These are phyloP conservation scores for Hanleya hanleyi DNA, from an alignment of 2,888 invertebrate genomes.

Conservation along the genomic window DNA sequence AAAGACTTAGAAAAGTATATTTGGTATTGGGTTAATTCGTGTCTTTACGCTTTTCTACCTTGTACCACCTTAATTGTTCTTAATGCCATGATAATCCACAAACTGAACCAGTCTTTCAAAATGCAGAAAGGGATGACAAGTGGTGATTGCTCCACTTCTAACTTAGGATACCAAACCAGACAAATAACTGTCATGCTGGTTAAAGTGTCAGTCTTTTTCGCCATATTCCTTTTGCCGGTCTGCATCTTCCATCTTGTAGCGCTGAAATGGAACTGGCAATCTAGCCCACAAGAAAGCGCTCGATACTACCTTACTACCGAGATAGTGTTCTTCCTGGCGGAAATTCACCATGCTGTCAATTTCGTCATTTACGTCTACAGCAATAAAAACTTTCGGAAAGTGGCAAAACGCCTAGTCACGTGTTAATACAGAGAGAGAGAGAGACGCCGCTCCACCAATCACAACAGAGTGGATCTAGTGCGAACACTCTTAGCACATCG, in stretches of 20 bases:
- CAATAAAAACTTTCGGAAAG: conserved; percentile 6
- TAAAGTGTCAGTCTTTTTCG: conserved; percentile 51
- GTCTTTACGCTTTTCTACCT: conserved; percentile 51
- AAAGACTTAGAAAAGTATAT: conserved; percentile 37
- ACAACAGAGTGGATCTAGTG: too few relatives aligned
- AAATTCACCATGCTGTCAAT: conserved; percentile 12
- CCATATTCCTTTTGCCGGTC: conserved; percentile 54
- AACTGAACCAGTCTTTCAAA: conserved; percentile 42
- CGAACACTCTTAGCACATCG: too few relatives aligned
- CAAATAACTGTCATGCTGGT: conserved; percentile 61
- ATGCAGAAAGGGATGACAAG: conserved; percentile 36
- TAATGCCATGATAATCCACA: conserved; percentile 53
- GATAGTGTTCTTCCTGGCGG: neutral
- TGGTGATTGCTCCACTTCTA: conserved; percentile 39
- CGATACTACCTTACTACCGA: conserved; percentile 44
- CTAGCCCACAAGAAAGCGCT: conserved; percentile 37
- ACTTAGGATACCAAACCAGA: conserved; percentile 46
- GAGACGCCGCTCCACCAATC: too few relatives aligned
- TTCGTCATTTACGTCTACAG: conserved; percentile 5
- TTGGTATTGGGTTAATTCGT: conserved; percentile 61
- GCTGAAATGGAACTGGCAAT: conserved; percentile 46
- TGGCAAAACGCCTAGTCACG: too few relatives aligned
- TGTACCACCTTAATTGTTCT: conserved; percentile 48
- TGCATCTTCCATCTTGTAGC: conserved; percentile 53
- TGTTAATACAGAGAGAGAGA: too few relatives aligned